Evolutionary conservation across 2,113 vertebrate genomes (phyloP).

Genomic region (Ciconia maguari): DNA sequence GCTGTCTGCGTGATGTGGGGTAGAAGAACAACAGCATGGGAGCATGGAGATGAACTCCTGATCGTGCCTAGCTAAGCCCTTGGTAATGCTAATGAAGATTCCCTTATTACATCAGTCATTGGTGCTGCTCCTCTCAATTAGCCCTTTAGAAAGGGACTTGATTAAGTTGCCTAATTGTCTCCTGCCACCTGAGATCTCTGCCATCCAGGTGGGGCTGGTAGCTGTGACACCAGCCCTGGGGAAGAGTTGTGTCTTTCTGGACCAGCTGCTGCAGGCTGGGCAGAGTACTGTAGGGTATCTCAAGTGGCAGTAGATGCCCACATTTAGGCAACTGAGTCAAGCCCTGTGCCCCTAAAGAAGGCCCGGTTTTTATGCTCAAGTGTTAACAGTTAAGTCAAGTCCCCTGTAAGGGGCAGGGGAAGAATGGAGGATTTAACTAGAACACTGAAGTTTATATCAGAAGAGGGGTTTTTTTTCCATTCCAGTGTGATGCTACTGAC

Average conservation of each 20-base stretch:
- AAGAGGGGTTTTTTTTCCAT: neutral
- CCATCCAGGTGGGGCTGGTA: neutral
- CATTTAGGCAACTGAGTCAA: neutral
- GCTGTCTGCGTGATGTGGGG: neutral
- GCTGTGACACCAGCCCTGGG: neutral
- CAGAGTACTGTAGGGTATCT: neutral
- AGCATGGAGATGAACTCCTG: neutral
- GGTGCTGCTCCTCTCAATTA: conserved; percentile 12
- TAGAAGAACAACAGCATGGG: neutral
- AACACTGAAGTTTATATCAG: neutral
- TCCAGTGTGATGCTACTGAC: neutral
- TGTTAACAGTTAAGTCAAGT: neutral
- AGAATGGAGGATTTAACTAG: conserved; percentile 10
- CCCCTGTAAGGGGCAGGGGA: neutral
- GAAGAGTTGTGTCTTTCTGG: neutral
- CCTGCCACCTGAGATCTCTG: neutral
- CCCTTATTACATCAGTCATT: neutral
- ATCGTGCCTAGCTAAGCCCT: conserved; percentile 7
- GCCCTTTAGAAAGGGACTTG: conserved; percentile 45
- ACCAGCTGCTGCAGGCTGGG: neutral
- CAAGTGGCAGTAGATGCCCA: neutral
- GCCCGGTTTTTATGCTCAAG: neutral
- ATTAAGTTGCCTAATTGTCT: conserved; percentile 28
- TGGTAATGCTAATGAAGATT: conserved; percentile 8
- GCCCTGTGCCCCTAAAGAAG: conserved; percentile 13